A percentile compares a stretch with the other conserved stretches of the same genome.
Evolutionary conservation across 2,797 vertebrate genomes (phyloP).

Genomic region (Characodon lateralis): DNA sequence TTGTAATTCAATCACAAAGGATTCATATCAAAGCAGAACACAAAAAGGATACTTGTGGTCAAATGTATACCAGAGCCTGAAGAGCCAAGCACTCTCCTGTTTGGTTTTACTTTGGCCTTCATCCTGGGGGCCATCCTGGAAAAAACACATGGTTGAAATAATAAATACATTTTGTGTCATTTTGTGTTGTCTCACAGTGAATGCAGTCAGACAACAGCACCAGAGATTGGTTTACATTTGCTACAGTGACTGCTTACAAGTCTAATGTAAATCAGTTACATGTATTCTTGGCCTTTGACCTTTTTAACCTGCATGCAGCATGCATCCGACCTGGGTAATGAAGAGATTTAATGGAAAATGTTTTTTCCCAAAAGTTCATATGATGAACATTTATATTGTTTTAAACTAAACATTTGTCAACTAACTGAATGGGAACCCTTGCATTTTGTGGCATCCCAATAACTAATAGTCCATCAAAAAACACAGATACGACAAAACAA

Average conservation of each 20-base stretch:
- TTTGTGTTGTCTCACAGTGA: not conserved
- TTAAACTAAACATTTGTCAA: too few relatives aligned
- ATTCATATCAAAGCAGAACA: not conserved
- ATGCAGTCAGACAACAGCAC: not conserved
- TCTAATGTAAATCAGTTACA: not conserved
- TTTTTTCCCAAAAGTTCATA: not conserved
- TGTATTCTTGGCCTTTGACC: too few relatives aligned
- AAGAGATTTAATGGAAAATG: not conserved
- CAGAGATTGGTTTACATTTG: not conserved
- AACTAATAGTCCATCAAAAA: too few relatives aligned
- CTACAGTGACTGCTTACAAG: too few relatives aligned
- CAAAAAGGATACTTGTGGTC: constrained; percentile 99
- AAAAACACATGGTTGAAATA: constrained; percentile 23
- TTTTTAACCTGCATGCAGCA: too few relatives aligned
- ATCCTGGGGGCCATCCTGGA: constrained; percentile 86
- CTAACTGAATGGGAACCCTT: too few relatives aligned
- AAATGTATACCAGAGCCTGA: constrained; percentile 97
- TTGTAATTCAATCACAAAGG: not conserved
- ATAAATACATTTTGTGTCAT: not conserved
- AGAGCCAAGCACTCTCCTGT: constrained; percentile 97
- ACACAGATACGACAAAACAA: too few relatives aligned
- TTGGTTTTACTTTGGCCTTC: constrained; percentile 89
- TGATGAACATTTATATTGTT: not conserved
- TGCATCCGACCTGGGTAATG: not conserved
- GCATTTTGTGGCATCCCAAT: too few relatives aligned